A percentile compares a stretch with the other conserved stretches of the same genome.
phyloP scores from a whole-genome alignment of 2,797 vertebrate species.

The Oryzias dopingdopingensis region DNA sequence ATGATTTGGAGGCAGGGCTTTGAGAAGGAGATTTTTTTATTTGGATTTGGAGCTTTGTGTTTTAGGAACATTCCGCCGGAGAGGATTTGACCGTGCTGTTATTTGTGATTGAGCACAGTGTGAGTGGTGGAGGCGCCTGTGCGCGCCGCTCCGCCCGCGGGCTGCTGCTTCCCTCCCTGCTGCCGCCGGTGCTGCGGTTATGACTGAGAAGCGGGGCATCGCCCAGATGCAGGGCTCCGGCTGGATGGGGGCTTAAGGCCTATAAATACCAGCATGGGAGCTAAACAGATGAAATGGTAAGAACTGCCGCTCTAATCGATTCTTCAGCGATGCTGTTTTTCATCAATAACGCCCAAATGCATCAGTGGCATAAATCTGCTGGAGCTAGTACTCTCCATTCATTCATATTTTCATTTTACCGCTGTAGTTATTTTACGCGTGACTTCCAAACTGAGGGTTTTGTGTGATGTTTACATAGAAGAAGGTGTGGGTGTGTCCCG shows the following conservation, averaged over 20 bases:
- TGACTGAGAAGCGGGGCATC: slow-evolving; percentile 67
- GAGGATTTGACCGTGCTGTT: slow-evolving; percentile 67
- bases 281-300: slow-evolving; percentile 85
- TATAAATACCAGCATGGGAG: slow-evolving; percentile 77
- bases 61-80: slow-evolving; percentile 55
- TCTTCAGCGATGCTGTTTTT: slow-evolving; percentile 19
- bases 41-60: slow-evolving; percentile 62
- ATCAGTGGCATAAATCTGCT: slow-evolving; percentile 12
- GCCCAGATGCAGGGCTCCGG: slow-evolving; percentile 61
- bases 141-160: slow-evolving; percentile 39
- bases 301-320: slow-evolving; percentile 27
- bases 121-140: slow-evolving; percentile 66
- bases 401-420: neutral
- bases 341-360: slow-evolving; percentile 11
- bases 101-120: slow-evolving; percentile 67
- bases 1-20: slow-evolving; percentile 47
- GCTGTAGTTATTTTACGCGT: neutral
- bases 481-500: slow-evolving; percentile 68
- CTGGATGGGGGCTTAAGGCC: slow-evolving; percentile 69
- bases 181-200: slow-evolving; percentile 67
- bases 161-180: slow-evolving; percentile 56
- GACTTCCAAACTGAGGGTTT: slow-evolving; percentile 30
- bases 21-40: slow-evolving; percentile 35
- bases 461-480: slow-evolving; percentile 53
- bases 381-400: neutral